Evolutionary conservation across 2,113 vertebrate species (phyloP).

Genomic region (Heptranchias perlo): DNA sequence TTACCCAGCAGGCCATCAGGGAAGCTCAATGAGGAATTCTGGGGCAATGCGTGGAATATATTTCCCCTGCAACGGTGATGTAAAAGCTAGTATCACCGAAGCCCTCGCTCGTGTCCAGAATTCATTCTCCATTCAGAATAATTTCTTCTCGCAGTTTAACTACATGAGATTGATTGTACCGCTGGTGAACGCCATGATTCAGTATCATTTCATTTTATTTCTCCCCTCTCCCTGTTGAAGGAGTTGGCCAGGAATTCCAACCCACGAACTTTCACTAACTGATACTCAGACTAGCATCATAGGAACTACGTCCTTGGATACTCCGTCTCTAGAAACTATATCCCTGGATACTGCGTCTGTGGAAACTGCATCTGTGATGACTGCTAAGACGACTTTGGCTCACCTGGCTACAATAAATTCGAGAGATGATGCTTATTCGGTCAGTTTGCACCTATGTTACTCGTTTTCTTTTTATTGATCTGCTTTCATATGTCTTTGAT

Average conservation of each 20-base stretch:
- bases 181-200: neutral
- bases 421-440: slow-evolving; percentile 57
- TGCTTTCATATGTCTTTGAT: neutral
- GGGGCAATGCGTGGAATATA: neutral
- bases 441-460: slow-evolving; percentile 41
- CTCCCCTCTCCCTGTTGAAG: slow-evolving; percentile 46
- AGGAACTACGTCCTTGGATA: slow-evolving; percentile 43
- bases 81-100: neutral
- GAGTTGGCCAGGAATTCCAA: slow-evolving; percentile 68
- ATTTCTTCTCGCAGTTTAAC: too few species aligned
- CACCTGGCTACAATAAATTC: slow-evolving; percentile 59
- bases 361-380: slow-evolving; percentile 62
- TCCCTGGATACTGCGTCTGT: slow-evolving; percentile 47
- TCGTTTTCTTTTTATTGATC: neutral
- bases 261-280: slow-evolving; percentile 41
- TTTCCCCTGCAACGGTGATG: neutral
- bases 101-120: neutral
- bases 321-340: slow-evolving; percentile 43
- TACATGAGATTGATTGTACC: neutral
- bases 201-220: neutral
- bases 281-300: neutral
- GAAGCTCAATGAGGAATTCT: too few species aligned
- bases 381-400: slow-evolving; percentile 63
- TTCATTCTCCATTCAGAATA: neutral
- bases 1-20: neutral